phyloP scores from a whole-genome alignment of 2,888 invertebrate genomes.

The Drosophila quinaria region DNA sequence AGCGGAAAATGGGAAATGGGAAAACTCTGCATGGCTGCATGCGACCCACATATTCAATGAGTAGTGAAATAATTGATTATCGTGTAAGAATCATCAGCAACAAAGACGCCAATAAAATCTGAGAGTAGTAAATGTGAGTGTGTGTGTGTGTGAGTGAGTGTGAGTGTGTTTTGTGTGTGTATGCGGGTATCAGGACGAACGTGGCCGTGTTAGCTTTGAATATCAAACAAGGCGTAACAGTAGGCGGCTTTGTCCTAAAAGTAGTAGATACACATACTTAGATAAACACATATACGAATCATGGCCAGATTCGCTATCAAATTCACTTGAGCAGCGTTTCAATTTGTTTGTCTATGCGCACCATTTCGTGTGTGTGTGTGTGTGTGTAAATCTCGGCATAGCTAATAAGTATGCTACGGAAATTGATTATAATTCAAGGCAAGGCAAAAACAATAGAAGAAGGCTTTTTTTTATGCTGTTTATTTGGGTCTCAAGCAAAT shows the following conservation, averaged over 20 bases:
- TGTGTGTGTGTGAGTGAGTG: constrained; percentile 7
- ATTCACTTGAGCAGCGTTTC: constrained; percentile 62
- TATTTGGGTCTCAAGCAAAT: constrained; percentile 57
- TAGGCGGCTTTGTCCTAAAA: constrained; percentile 30
- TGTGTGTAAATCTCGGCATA: constrained; percentile 33
- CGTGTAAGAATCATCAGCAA: constrained; percentile 61
- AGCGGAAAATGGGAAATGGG: constrained; percentile 25
- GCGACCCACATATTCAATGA: constrained; percentile 81
- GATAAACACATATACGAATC: constrained; percentile 27
- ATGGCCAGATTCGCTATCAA: constrained; percentile 40
- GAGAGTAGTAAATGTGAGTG: constrained; percentile 9
- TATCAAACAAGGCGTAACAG: constrained; percentile 39
- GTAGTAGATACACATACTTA: constrained; percentile 23
- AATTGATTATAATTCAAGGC: constrained; percentile 68
- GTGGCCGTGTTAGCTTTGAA: constrained; percentile 40
- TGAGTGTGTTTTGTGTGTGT: constrained; percentile 4
- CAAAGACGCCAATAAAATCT: constrained; percentile 60
- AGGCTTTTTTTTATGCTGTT: constrained; percentile 42
- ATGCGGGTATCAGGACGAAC: constrained; percentile 10
- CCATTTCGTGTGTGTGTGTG: not conserved
- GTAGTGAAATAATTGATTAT: constrained; percentile 80
- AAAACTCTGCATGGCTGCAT: constrained; percentile 32
- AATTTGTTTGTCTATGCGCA: constrained; percentile 32
- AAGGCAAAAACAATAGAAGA: constrained; percentile 14
- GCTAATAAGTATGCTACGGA: constrained; percentile 68